A percentile compares a stretch with the other conserved stretches of the same genome.
Conservation (phyloP, 1,140 invertebrate genomes). For the Saccostrea glomerata region DNA sequence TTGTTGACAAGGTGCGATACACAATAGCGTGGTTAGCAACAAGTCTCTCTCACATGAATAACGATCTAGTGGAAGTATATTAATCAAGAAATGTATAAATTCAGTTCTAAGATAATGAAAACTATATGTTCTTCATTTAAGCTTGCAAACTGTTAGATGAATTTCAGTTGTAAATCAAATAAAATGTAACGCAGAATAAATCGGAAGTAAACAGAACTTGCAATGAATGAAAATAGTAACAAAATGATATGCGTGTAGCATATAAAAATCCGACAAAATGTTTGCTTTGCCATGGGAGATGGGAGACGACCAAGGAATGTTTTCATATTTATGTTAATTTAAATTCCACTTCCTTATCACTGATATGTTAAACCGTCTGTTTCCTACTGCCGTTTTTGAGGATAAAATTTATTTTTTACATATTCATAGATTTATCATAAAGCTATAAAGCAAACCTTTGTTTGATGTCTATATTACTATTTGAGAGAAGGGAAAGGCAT, state of each 20-base stretch:
- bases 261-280: slow-evolving; percentile 17
- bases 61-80: background rate
- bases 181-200: slow-evolving; percentile 14
- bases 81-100: slow-evolving; percentile 1
- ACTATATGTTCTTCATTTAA: background rate
- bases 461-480: too few species aligned
- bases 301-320: background rate
- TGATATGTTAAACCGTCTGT: background rate
- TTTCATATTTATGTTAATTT: slow-evolving; percentile 5
- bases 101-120: background rate
- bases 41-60: slow-evolving; percentile 19
- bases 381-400: background rate
- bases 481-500: too few species aligned
- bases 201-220: background rate
- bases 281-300: slow-evolving; percentile 32
- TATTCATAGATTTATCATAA: too few species aligned
- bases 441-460: too few species aligned
- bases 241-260: slow-evolving; percentile 9
- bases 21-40: slow-evolving; percentile 53
- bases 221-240: slow-evolving; percentile 26
- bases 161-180: slow-evolving; percentile 20
- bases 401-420: too few species aligned
- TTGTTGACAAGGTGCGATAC: slow-evolving; percentile 47
- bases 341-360: background rate
- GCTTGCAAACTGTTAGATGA: background rate